Evolutionary conservation across 2,113 vertebrate genomes (phyloP), one percentile per base, ranked within the genome.

Genomic region (Chionodraco myersi): DNA sequence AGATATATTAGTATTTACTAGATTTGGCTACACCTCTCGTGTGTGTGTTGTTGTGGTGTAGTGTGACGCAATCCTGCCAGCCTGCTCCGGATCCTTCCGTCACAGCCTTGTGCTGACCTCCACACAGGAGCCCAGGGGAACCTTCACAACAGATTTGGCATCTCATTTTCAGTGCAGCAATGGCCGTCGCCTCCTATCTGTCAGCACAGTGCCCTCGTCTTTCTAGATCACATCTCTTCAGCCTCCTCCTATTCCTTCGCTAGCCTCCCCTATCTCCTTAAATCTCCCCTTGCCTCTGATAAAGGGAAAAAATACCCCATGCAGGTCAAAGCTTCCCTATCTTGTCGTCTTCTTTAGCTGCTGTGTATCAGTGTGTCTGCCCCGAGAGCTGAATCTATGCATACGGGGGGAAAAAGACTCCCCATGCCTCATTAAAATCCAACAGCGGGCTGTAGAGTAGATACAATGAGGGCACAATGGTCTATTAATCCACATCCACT

Each of bases 91-190:
- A 88, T 82, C 60, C 61, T 83, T 87, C 87, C 68, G 81, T 86
- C 88, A 81, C 89, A 92, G 86, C 80, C 88, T 71, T 82, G 87
- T 69, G 86, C 82, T 94, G 93, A 95, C 94, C 93, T 94, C 92
- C 89, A 88, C 75, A 75, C 63, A 58, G 79, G 72, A 88, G 92
- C 94, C 92, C 92, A 79, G 89, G 92, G 94, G 94, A 92, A 90
- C 90, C 92, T 93, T 95, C 94, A 93, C 92, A 92, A 94, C 90
- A 91, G 85, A 94, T 95, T 93, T 94, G 90, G 89, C 84, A 73
- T 92, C 88, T 90, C 79, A 72, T 90, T 92, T 89, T 82, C 91
- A 84, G 84, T 68, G 87, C 84, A 66, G 89, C 93, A 79, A 93
- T 83, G 90, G 91, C 94, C 92, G 91, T 94, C 93, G 86, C 84